Percentiles rank a stretch among this genome's conserved stretches.
phyloP scores from a whole-genome alignment of 2,888 invertebrate species.

The Aphrophora alni region DNA sequence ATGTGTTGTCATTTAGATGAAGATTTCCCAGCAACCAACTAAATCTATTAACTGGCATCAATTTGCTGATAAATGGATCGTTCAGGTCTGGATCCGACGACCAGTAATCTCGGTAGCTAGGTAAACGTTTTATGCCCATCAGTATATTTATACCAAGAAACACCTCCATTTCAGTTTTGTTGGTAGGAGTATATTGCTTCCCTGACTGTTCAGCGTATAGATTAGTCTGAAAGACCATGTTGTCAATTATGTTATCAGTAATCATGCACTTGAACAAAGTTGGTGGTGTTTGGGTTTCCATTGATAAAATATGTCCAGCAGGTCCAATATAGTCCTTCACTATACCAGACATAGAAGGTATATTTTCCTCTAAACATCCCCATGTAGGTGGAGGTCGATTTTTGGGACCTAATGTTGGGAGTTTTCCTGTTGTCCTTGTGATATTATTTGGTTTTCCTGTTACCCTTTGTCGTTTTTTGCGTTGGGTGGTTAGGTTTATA shows the following conservation, averaged over 20 bases:
- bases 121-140: no score
- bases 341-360: not conserved
- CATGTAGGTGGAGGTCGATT: slow-evolving; percentile 18
- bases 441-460: no score
- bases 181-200: slow-evolving; percentile 22
- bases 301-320: slow-evolving; percentile 1
- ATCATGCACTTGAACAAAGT: slow-evolving; percentile 22
- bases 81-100: no score
- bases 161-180: slow-evolving; percentile 11
- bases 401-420: not conserved
- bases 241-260: not conserved
- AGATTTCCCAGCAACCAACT: slow-evolving; percentile 27
- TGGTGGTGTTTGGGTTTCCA: slow-evolving; percentile 6
- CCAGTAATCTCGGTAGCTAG: no score
- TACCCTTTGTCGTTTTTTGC: no score
- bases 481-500: no score
- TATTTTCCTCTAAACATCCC: slow-evolving; percentile 2
- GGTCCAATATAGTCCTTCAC: slow-evolving; percentile 1
- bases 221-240: slow-evolving; percentile 18
- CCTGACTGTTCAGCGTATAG: slow-evolving; percentile 28
- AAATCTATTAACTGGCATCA: no score
- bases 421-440: not conserved
- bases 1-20: slow-evolving; percentile 26
- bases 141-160: slow-evolving; percentile 31
- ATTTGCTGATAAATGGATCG: no score